These are phyloP conservation scores for Amyelois transitella DNA, from an alignment of 1,140 invertebrate genomes.

Conservation along the genomic window DNA sequence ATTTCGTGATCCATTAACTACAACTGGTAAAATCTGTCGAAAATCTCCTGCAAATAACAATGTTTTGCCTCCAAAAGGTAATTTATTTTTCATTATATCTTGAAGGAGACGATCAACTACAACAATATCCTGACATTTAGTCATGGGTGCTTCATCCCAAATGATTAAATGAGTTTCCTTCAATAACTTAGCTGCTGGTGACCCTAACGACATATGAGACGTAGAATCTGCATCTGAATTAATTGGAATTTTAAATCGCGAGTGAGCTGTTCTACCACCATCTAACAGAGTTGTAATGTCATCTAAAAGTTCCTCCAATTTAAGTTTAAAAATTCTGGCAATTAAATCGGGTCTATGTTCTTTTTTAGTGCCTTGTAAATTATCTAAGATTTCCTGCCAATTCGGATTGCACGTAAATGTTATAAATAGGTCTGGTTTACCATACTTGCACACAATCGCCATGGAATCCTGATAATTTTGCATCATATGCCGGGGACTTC, in stretches of 20 bases:
- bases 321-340: slow-evolving; percentile 14
- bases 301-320: slow-evolving; percentile 14
- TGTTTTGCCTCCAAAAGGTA: slow-evolving; percentile 18
- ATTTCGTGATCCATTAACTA: slow-evolving; percentile 21
- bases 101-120: slow-evolving; percentile 18
- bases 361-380: slow-evolving; percentile 13
- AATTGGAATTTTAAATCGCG: slow-evolving; percentile 43
- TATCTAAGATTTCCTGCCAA: slow-evolving; percentile 26
- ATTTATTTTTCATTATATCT: slow-evolving; percentile 21
- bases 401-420: slow-evolving; percentile 17
- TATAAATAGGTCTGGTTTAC: slow-evolving; percentile 18
- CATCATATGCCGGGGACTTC: slow-evolving; percentile 6
- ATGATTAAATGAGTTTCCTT: slow-evolving; percentile 20
- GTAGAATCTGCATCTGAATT: slow-evolving; percentile 19
- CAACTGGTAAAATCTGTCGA: slow-evolving; percentile 21
- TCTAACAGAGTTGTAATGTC: slow-evolving; percentile 36
- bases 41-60: slow-evolving; percentile 20
- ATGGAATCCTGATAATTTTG: slow-evolving; percentile 15
- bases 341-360: slow-evolving; percentile 16
- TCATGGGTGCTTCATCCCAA: slow-evolving; percentile 22
- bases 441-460: slow-evolving; percentile 17
- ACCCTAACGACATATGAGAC: slow-evolving; percentile 19
- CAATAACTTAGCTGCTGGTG: slow-evolving; percentile 16
- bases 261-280: slow-evolving; percentile 55
- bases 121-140: slow-evolving; percentile 15